phyloP scores from a whole-genome alignment of 2,797 vertebrate species.

The Pitangus sulphuratus region DNA sequence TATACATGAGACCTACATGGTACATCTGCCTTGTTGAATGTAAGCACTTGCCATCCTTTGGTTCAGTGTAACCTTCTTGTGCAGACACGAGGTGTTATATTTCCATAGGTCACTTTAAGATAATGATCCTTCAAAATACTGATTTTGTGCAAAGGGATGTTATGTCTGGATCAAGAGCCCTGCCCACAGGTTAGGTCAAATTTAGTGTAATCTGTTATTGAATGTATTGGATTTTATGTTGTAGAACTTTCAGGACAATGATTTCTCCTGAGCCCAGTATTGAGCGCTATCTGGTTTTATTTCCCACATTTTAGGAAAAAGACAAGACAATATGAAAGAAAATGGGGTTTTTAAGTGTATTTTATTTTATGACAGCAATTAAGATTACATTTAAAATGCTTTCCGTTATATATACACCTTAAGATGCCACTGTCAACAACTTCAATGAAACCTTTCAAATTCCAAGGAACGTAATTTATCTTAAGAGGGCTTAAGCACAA shows the following conservation, averaged over 20 bases:
- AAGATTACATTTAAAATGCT: not conserved
- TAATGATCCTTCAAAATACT: not conserved
- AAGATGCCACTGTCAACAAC: not conserved
- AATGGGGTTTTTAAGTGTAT: not conserved
- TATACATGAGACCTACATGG: not conserved
- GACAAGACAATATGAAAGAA: not conserved
- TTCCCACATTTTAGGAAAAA: not conserved
- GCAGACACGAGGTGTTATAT: not conserved
- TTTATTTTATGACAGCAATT: not conserved
- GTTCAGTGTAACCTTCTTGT: not conserved
- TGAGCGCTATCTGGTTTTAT: not conserved
- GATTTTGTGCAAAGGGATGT: not conserved
- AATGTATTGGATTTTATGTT: conserved; percentile 9
- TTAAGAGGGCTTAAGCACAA: not conserved
- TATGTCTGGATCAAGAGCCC: not conserved
- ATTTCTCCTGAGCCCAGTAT: not conserved
- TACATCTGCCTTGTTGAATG: not conserved
- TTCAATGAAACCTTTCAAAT: not conserved
- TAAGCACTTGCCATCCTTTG: not conserved
- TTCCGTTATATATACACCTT: not conserved
- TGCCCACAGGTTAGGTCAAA: not conserved
- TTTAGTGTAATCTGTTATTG: not conserved
- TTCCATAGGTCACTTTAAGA: not conserved
- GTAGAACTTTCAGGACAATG: not conserved
- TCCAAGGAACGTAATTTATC: not conserved